These are phyloP conservation scores for Dyspetes luteomarginatus DNA, from an alignment of 2,888 invertebrate genomes.

Conservation along the genomic window DNA sequence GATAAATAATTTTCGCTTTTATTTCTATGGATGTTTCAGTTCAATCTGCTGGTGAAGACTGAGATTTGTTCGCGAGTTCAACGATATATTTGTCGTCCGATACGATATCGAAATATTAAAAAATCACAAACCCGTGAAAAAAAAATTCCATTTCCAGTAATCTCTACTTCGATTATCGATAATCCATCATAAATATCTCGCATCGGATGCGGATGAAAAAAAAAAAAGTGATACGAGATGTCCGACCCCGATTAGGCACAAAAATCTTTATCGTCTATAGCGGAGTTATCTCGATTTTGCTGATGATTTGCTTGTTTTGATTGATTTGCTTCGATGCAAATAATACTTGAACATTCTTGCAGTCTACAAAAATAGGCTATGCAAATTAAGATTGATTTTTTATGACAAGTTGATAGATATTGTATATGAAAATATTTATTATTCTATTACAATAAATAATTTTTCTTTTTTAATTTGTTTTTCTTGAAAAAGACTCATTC, in stretches of 20 bases:
- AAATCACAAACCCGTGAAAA: no score
- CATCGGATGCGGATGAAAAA: neutral
- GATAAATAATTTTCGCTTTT: neutral
- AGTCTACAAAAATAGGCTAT: no score
- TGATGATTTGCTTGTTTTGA: neutral
- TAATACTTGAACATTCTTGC: neutral
- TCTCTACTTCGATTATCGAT: neutral
- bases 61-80: neutral
- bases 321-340: neutral
- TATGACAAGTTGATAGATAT: neutral
- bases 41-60: neutral
- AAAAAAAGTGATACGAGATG: neutral
- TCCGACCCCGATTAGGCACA: slow-evolving; percentile 1
- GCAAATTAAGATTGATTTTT: no score
- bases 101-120: neutral
- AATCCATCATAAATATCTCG: neutral
- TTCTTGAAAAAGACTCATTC: slow-evolving; percentile 60
- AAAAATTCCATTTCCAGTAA: neutral
- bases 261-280: neutral
- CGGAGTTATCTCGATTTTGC: neutral
- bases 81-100: neutral
- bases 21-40: neutral
- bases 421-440: slow-evolving; percentile 48
- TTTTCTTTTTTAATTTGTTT: slow-evolving; percentile 2
- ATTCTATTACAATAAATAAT: neutral